Evolutionary conservation across 2,113 vertebrate genomes (phyloP), one percentile per base, ranked within the genome.

Genomic region (Oryzias woworae): DNA sequence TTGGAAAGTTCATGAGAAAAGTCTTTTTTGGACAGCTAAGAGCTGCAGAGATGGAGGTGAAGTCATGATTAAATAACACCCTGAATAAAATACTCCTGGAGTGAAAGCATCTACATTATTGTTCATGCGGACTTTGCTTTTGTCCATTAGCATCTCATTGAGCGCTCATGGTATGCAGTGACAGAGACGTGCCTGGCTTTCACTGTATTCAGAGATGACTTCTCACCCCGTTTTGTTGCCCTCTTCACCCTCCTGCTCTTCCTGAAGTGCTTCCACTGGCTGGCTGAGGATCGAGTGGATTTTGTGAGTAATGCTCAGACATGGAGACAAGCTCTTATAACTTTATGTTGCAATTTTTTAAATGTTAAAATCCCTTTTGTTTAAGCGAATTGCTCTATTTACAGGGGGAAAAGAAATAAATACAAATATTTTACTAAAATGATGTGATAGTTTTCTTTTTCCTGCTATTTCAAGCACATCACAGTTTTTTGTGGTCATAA

Each of bases 191-290:
- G 97, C 69, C 74, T 99, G 88, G 97, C 97, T 18, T 99, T 99
- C 91, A 99, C 97, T 0, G 97, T 99, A 36, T 99, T 99, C 90
- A 92, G 97, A 59, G 97, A 99, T 0, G 97, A 99, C 78, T 98
- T 99, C 89, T 98, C 96, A 49, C 97, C 97, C 0, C 95, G 97
- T 26, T 99, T 99, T 4, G 96, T 99, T 0, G 97, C 94, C 0
- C 96, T 99, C 65, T 99, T 99, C 88, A 99, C 97, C 16, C 94
- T 98, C 66, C 93, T 99, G 2, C 94, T 98, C 75, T 99, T 98
- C 89, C 95, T 99, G 63, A 99, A 99, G 85, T 98, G 97, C 87
- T 99, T 99, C 77, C 97, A 99, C 66, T 99, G 97, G 96, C 80
- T 98, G 87, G 96, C 96, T 0, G 97, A 99, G 82, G 97, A 99